Percentiles rank a stretch among this genome's conserved stretches.
Evolutionary conservation across 2,888 invertebrate genomes (phyloP).

Genomic region (Habroteleia sp.): DNA sequence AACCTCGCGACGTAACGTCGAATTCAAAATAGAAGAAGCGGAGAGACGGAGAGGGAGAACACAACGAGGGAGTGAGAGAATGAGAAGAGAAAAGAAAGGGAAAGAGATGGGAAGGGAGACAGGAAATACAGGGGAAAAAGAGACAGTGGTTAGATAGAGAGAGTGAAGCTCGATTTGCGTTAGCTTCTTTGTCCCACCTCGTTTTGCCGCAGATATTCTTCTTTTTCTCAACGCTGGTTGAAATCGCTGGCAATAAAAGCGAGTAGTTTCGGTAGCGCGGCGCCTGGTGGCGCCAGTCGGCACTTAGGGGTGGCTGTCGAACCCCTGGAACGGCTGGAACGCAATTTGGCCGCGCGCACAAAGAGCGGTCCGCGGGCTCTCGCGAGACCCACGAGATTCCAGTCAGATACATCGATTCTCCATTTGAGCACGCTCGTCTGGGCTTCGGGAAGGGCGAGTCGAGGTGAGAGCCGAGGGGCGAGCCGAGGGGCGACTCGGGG

Average conservation of each 20-base stretch:
- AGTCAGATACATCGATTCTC: slow-evolving; percentile 57
- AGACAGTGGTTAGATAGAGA: slow-evolving; percentile 4
- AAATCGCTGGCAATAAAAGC: slow-evolving; percentile 59
- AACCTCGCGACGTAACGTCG: slow-evolving; percentile 53
- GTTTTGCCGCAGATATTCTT: neutral
- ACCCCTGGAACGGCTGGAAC: slow-evolving; percentile 54
- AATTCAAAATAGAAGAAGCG: slow-evolving; percentile 33
- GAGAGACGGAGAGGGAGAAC: neutral
- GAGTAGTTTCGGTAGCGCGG: slow-evolving; percentile 70
- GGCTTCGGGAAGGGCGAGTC: neutral
- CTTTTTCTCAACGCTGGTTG: slow-evolving; percentile 24
- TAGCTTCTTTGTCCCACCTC: neutral
- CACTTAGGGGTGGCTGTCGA: slow-evolving; percentile 64
- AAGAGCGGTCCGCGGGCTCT: slow-evolving; percentile 9
- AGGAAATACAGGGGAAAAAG: neutral
- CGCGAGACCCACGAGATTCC: slow-evolving; percentile 32
- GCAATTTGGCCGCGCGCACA: slow-evolving; percentile 43
- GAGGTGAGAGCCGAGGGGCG: slow-evolving; percentile 50
- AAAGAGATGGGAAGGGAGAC: slow-evolving; percentile 1
- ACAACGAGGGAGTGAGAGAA: slow-evolving; percentile 11
- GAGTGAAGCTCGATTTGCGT: slow-evolving; percentile 1
- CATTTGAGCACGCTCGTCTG: slow-evolving; percentile 31
- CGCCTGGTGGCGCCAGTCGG: slow-evolving; percentile 79
- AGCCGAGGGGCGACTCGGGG: slow-evolving; percentile 66
- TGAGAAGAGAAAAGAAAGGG: neutral